Evolutionary conservation across 2,888 invertebrate species (phyloP).

Genomic region (Dolichopus griseipennis): DNA sequence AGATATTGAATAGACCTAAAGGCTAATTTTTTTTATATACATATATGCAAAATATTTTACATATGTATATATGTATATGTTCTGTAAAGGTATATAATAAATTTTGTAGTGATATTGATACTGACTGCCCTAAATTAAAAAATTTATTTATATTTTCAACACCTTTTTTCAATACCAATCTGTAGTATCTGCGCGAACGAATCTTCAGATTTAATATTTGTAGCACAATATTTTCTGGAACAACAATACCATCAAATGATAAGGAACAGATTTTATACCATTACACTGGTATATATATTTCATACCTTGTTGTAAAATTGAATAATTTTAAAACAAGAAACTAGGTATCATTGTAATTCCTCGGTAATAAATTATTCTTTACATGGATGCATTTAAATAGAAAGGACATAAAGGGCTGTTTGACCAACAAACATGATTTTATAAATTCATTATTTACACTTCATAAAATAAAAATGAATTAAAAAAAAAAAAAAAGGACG

Average conservation of each 20-base stretch:
- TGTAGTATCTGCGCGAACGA: too few relatives aligned
- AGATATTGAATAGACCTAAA: background rate
- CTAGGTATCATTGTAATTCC: too few relatives aligned
- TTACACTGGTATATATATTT: too few relatives aligned
- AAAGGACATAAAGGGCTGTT: background rate
- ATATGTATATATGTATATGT: background rate
- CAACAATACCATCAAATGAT: too few relatives aligned
- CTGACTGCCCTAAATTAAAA: background rate
- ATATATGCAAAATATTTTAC: too few relatives aligned
- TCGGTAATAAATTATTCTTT: background rate
- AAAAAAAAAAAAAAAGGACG: background rate
- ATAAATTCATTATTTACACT: background rate
- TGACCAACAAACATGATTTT: constrained; percentile 6
- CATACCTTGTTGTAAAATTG: too few relatives aligned
- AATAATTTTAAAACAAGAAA: too few relatives aligned
- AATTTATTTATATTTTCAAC: constrained; percentile 1
- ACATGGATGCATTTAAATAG: background rate
- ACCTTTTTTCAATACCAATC: background rate
- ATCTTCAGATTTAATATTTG: too few relatives aligned
- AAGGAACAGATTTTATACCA: too few relatives aligned
- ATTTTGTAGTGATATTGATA: too few relatives aligned
- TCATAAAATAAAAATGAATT: background rate
- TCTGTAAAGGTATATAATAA: background rate
- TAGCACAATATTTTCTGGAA: too few relatives aligned
- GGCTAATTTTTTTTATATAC: background rate